Evolutionary conservation across 2,113 vertebrate genomes (phyloP).

Genomic region (Nesoenas mayeri): DNA sequence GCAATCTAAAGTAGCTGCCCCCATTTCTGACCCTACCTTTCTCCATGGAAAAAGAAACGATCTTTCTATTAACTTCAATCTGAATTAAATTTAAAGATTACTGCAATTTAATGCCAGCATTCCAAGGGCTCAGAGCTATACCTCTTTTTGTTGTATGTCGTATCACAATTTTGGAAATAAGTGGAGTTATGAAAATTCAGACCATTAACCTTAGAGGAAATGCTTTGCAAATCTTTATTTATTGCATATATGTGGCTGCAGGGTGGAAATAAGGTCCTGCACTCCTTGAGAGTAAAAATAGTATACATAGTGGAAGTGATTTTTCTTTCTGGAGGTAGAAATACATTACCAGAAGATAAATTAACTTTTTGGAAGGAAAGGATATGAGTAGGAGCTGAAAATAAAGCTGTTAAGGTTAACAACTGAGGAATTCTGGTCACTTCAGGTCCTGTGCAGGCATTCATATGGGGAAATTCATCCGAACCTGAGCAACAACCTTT

Average conservation of each 20-base stretch:
- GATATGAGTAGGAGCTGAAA: not conserved
- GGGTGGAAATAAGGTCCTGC: not conserved
- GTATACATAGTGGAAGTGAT: not conserved
- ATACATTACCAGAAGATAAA: not conserved
- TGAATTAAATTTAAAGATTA: not conserved
- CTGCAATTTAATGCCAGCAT: not conserved
- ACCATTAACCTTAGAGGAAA: not conserved
- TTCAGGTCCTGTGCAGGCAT: not conserved
- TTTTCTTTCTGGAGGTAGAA: not conserved
- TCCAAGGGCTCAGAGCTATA: not conserved
- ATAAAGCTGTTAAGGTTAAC: not conserved
- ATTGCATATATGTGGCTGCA: accelerated
- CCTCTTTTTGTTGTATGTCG: not conserved
- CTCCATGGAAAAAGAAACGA: not conserved
- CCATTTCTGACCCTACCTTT: not conserved
- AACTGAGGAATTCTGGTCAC: not conserved
- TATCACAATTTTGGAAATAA: not conserved
- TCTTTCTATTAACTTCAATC: not conserved
- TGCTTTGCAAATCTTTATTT: not conserved
- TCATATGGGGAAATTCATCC: not conserved
- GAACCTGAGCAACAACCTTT: not conserved
- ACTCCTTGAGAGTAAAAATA: not conserved
- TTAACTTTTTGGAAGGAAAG: not conserved
- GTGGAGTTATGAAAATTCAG: not conserved
- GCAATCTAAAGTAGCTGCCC: not conserved